Evolutionary conservation across 2,113 vertebrate species (phyloP).

Genomic region (Vireo altiloquus): DNA sequence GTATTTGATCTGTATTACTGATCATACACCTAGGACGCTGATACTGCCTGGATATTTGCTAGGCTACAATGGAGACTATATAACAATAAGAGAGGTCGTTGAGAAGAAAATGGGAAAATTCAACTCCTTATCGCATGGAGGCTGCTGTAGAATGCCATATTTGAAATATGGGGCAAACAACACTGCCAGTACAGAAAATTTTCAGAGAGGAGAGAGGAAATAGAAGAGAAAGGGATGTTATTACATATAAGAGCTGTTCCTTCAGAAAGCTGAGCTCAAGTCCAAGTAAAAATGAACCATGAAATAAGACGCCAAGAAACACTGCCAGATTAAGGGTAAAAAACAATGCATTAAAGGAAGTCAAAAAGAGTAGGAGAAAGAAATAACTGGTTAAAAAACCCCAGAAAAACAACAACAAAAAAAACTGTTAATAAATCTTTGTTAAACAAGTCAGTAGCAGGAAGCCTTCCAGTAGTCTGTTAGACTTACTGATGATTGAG

Average conservation of each 20-base stretch:
- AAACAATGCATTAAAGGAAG: neutral
- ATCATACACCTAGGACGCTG: neutral
- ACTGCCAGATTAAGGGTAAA: neutral
- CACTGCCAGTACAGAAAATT: neutral
- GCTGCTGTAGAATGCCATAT: neutral
- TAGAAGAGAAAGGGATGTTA: neutral
- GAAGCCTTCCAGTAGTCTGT: neutral
- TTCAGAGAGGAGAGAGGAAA: neutral
- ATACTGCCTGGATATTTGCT: neutral
- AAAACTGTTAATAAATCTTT: neutral
- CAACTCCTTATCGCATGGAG: neutral
- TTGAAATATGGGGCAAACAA: neutral
- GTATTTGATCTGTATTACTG: neutral
- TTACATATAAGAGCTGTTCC: neutral
- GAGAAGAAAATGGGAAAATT: neutral
- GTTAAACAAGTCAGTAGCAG: neutral
- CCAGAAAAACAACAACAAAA: no score
- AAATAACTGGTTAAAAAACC: neutral
- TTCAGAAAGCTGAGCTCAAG: neutral
- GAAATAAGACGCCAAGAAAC: neutral
- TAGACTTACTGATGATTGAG: neutral
- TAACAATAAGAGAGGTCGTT: neutral
- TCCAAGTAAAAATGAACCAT: neutral
- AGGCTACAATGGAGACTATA: neutral
- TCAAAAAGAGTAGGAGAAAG: neutral